A percentile compares a stretch with the other conserved stretches of the same genome.
These are phyloP conservation scores for Xestia ashworthii DNA, from an alignment of 2,888 invertebrate species.

Conservation along the genomic window DNA sequence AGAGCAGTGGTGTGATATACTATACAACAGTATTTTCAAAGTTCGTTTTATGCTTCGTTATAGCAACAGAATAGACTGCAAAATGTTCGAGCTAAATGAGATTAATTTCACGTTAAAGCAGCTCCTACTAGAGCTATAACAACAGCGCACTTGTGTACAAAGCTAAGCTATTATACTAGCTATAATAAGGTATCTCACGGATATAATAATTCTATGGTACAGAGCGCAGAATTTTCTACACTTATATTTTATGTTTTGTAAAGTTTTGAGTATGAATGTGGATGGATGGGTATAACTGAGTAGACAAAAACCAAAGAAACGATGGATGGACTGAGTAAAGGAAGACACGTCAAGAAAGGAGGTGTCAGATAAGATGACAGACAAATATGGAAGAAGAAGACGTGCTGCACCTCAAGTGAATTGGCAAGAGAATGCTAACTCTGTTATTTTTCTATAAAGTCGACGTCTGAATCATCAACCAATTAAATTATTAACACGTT, in stretches of 20 bases:
- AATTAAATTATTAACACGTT: neutral
- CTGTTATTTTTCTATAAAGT: neutral
- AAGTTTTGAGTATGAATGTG: no score
- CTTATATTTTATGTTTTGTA: no score
- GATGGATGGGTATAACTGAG: no score
- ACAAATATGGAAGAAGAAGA: no score
- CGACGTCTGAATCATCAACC: neutral
- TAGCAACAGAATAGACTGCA: neutral
- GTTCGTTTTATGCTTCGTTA: neutral
- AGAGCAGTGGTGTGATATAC: no score
- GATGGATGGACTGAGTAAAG: no score
- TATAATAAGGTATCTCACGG: no score
- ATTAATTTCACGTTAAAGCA: constrained; percentile 1
- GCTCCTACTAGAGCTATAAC: neutral
- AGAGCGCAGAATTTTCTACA: neutral
- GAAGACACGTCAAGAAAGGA: no score
- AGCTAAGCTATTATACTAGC: neutral
- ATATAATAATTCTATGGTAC: neutral
- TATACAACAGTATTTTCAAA: neutral
- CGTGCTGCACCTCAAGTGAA: no score
- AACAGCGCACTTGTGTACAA: neutral
- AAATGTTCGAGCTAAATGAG: neutral
- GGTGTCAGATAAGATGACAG: no score
- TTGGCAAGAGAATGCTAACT: no score
- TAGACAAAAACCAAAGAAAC: no score